These are phyloP conservation scores for Camelus bactrianus DNA, from an alignment of 2,113 vertebrate genomes.

Conservation along the genomic window DNA sequence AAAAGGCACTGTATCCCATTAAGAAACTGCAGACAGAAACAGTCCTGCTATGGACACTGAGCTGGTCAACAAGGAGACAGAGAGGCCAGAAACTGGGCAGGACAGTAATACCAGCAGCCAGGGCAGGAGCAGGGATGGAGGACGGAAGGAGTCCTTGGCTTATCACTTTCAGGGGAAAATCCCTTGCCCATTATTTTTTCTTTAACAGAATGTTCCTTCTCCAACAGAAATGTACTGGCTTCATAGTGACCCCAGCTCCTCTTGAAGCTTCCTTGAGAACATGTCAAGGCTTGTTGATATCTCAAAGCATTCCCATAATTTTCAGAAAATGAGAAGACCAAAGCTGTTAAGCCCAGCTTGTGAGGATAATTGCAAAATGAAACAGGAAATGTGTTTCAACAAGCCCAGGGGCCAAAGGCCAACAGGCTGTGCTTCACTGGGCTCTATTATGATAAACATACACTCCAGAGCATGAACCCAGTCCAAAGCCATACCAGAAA, in stretches of 20 bases:
- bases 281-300: neutral
- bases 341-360: neutral
- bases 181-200: neutral
- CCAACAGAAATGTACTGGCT: neutral
- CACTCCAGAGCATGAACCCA: neutral
- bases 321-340: slow-evolving; percentile 31
- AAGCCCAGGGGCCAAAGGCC: neutral
- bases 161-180: neutral
- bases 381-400: slow-evolving; percentile 39
- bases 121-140: neutral
- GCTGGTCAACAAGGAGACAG: neutral
- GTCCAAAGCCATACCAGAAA: no score
- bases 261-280: neutral
- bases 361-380: neutral
- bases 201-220: slow-evolving; percentile 5
- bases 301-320: slow-evolving; percentile 19
- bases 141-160: neutral
- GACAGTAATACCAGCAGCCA: neutral
- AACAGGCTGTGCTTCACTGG: neutral
- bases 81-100: neutral
- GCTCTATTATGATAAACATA: neutral
- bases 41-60: neutral
- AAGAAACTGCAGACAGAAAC: neutral
- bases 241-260: neutral
- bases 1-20: neutral